Evolutionary conservation across 1,140 invertebrate species (phyloP).

Genomic region (Rhizoglyphus robini): DNA sequence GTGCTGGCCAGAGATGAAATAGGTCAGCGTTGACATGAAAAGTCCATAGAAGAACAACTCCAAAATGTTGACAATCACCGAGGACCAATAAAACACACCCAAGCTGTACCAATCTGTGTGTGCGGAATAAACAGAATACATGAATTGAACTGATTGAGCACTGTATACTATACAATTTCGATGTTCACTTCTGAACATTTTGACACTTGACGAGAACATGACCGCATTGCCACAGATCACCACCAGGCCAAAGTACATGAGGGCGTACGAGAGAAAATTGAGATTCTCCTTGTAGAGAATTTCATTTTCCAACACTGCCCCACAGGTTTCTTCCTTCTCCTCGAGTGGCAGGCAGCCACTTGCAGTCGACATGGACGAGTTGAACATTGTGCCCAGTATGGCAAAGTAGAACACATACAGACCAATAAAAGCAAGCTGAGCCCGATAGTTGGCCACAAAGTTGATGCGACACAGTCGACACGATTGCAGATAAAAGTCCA

Average conservation of each 20-base stretch:
- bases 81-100: not conserved
- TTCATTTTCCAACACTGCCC: not conserved
- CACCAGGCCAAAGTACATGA: not conserved
- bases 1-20: not conserved
- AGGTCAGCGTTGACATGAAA: not conserved
- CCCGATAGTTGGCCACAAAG: not conserved
- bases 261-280: not conserved
- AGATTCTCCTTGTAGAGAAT: not conserved
- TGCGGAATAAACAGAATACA: no score
- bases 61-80: not conserved
- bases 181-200: conserved; percentile 11
- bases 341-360: not conserved
- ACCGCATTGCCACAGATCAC: not conserved
- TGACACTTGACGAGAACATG: not conserved
- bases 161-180: not conserved
- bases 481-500: not conserved
- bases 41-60: not conserved
- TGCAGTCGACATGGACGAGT: not conserved
- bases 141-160: not conserved
- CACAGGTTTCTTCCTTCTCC: not conserved
- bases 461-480: not conserved
- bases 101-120: not conserved
- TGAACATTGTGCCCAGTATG: not conserved
- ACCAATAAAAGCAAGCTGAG: not conserved
- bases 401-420: not conserved